phyloP scores from a whole-genome alignment of 2,113 vertebrate species.

The Sinocyclocheilus anophthalmus region DNA sequence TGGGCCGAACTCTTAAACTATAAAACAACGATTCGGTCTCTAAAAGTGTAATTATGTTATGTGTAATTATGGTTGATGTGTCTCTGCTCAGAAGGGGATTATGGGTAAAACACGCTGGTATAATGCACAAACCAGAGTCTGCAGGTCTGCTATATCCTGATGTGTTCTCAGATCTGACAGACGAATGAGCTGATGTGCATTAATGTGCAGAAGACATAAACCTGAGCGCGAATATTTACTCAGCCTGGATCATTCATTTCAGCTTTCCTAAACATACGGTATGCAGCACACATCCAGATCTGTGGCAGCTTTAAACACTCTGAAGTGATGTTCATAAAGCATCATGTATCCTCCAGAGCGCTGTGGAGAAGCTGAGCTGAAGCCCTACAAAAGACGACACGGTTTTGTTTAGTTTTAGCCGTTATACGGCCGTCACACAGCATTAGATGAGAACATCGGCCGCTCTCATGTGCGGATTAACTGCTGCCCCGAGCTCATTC shows the following conservation, averaged over 20 bases:
- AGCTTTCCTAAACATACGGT: background rate
- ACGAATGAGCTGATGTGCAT: background rate
- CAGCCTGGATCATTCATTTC: background rate
- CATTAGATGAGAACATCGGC: constrained; percentile 71
- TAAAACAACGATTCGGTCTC: no score
- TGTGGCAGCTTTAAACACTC: constrained; percentile 12
- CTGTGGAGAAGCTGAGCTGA: constrained; percentile 48
- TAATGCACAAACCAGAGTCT: background rate
- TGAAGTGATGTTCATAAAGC: background rate
- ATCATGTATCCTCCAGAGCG: constrained; percentile 18
- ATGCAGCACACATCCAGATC: background rate
- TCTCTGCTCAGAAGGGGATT: no score
- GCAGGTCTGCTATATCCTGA: background rate
- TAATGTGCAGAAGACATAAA: background rate
- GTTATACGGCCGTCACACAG: constrained; percentile 61
- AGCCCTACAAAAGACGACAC: constrained; percentile 80
- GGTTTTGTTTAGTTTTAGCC: constrained; percentile 72
- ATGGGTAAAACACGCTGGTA: no score
- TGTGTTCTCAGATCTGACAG: background rate
- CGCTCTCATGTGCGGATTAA: constrained; percentile 86
- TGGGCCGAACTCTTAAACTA: no score
- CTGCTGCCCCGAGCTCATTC: constrained; percentile 66
- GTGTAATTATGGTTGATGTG: no score
- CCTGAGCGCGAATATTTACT: background rate
- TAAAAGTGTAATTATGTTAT: no score